Conservation (phyloP, 2,797 vertebrate species). For the Emys orbicularis region DNA sequence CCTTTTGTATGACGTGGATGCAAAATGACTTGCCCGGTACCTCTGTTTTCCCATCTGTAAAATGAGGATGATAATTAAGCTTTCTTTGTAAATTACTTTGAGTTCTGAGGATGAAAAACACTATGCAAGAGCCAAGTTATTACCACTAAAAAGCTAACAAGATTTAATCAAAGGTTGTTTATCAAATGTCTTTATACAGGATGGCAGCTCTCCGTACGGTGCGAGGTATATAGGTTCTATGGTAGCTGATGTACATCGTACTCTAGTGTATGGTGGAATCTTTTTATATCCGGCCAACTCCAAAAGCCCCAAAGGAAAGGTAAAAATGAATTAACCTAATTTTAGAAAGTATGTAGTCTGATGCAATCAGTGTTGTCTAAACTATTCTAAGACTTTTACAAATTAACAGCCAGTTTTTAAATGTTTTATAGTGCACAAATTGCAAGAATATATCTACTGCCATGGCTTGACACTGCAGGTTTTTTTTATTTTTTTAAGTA, state of each 20-base stretch:
- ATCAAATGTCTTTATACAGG: slow-evolving; percentile 79
- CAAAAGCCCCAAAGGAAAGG: slow-evolving; percentile 97
- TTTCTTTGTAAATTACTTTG: not conserved
- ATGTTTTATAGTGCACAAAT: not conserved
- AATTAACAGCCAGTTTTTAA: not conserved
- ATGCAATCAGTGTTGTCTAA: not conserved
- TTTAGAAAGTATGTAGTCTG: not conserved
- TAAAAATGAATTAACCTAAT: slow-evolving; percentile 61
- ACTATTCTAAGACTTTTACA: not conserved
- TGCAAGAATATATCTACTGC: not conserved
- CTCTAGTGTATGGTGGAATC: slow-evolving; percentile 96
- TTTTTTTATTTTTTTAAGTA: not conserved
- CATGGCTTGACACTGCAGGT: rapidly evolving
- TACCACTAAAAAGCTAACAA: not conserved
- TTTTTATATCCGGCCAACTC: slow-evolving; percentile 96
- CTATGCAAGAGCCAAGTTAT: not conserved
- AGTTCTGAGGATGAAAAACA: rapidly evolving
- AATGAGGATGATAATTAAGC: not conserved
- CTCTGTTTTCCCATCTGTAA: not conserved
- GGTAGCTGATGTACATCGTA: slow-evolving; percentile 97
- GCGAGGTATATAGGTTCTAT: slow-evolving; percentile 96
- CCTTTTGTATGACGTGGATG: not conserved
- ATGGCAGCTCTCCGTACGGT: slow-evolving; percentile 92
- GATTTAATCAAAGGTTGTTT: not conserved
- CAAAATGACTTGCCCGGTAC: not conserved